Base-by-base conservation (phyloP, 2,113 vertebrate genomes). In the Climacteris rufus region DNA sequence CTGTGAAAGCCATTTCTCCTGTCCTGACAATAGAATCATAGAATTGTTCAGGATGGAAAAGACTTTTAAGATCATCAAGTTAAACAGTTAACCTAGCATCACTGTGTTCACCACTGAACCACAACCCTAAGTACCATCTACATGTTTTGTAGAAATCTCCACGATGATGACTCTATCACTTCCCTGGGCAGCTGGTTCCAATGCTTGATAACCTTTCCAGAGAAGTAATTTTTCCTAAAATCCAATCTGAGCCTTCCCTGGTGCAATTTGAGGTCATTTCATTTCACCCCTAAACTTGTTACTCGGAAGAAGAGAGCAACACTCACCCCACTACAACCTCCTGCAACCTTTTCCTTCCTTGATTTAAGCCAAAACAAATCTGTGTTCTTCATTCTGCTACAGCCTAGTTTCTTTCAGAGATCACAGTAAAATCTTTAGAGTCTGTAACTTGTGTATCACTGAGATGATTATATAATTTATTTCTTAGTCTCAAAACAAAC, bases 61-160 rank as follows among this genome's bases (percentile, higher is more conserved):
- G 37, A 27, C 18, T 52, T 52, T 65, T 33, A 28, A 37, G 31
- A 52, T 31, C 10, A 23, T 42, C 14, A 22, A 59, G 63, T 44
- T 27, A 42, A 76, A 25, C 4, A 6, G 33, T 27, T 33, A 60
- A 52, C 3, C 7, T 19, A 22, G 22, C 25, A 63, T 24, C n/a
- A 45, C 39, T 24, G 23, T 47, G n/a, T 16, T 53, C 28, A 77
- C 10, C 63, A 24, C 28, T n/a, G 49, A 47, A 10, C n/a, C 40
- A 21, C 35, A 9, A 15, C 17, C 35, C 28, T 47, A 17, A 47
- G 24, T 0, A 0, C 1, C 5, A 30, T 30, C 30, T 8, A 7
- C 9, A 9, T 25, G 20, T 25, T 30, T n/a, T 21, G 20, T 21
- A 31, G 49, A 11, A 35, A 7, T 30, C n/a, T 56, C 16, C 10